phyloP scores from a whole-genome alignment of 2,888 invertebrate genomes.

The Latrodectus hesperus region DNA sequence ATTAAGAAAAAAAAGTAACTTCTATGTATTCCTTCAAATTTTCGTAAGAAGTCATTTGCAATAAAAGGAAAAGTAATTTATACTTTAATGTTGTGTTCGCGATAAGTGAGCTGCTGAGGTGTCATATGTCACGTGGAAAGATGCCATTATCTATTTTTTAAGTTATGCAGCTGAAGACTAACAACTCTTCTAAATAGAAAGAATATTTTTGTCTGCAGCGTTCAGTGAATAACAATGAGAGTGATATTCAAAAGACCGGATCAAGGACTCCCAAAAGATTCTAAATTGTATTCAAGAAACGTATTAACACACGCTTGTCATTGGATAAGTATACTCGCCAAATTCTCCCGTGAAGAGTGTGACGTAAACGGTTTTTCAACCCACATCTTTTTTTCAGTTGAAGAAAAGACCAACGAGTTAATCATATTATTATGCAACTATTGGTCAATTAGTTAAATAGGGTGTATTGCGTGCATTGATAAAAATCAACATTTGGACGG shows the following conservation, averaged over 20 bases:
- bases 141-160: too few species aligned
- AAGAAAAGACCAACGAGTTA: slow-evolving; percentile 14
- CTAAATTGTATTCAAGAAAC: neutral
- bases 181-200: neutral
- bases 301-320: neutral
- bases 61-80: too few species aligned
- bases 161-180: too few species aligned
- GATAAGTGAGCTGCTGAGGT: too few species aligned
- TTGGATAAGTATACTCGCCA: neutral
- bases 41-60: too few species aligned
- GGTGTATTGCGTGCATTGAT: slow-evolving; percentile 1
- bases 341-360: slow-evolving; percentile 23
- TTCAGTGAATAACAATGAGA: neutral
- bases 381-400: slow-evolving; percentile 14
- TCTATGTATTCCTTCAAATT: too few species aligned
- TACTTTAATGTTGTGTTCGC: too few species aligned
- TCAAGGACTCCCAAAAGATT: neutral
- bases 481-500: slow-evolving; percentile 15
- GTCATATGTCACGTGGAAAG: too few species aligned
- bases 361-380: slow-evolving; percentile 12
- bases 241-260: neutral
- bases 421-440: slow-evolving; percentile 35
- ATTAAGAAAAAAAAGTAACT: too few species aligned
- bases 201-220: neutral
- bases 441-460: slow-evolving; percentile 30